phyloP scores from a whole-genome alignment of 2,888 invertebrate genomes.

The Cosmorhoe ocellata region DNA sequence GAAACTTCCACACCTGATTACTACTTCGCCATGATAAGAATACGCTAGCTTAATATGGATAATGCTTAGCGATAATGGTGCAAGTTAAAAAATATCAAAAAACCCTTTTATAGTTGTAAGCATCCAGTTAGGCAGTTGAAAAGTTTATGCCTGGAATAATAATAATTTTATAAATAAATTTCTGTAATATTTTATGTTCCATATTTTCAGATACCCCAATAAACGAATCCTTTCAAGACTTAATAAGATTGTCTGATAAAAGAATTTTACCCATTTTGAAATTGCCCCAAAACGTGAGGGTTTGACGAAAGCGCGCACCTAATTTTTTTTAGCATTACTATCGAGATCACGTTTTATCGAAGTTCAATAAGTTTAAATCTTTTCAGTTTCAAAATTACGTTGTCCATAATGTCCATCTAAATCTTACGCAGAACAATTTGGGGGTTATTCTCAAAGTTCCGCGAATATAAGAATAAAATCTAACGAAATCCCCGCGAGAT shows the following conservation, averaged over 20 bases:
- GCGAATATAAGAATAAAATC: conserved; percentile 76
- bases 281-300: conserved; percentile 34
- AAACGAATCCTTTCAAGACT: background rate
- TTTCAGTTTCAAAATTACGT: conserved; percentile 33
- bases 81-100: too few relatives aligned
- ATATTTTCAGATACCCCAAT: background rate
- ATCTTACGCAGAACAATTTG: conserved; percentile 49
- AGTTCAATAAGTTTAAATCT: conserved; percentile 27
- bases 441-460: conserved; percentile 70
- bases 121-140: too few relatives aligned
- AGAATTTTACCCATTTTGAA: conserved; percentile 25
- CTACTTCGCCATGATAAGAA: conserved; percentile 68
- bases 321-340: conserved; percentile 38
- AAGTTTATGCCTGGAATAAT: too few relatives aligned
- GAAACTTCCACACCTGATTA: conserved; percentile 78
- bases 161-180: too few relatives aligned
- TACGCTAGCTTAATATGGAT: conserved; percentile 49
- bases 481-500: conserved; percentile 76
- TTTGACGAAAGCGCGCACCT: conserved; percentile 35
- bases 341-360: conserved; percentile 46
- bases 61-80: background rate
- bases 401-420: conserved; percentile 60
- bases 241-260: conserved; percentile 9
- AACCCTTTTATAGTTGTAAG: too few relatives aligned
- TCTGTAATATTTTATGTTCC: background rate